A percentile compares a stretch with the other conserved stretches of the same genome.
phyloP scores from a whole-genome alignment of 2,797 vertebrate genomes.

The Eulemur rubriventer region DNA sequence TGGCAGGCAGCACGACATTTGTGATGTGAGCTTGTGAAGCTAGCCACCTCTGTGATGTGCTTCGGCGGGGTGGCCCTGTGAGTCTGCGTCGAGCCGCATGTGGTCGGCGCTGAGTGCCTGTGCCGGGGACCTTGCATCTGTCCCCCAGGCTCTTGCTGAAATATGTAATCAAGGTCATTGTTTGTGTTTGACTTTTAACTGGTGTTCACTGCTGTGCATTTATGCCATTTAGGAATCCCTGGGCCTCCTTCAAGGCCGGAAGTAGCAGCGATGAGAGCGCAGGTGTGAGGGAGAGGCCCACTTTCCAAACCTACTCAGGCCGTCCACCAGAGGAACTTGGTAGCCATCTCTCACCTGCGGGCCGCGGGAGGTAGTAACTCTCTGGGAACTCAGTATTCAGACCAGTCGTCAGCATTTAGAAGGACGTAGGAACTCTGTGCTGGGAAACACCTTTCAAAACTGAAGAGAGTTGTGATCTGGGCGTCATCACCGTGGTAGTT shows the following conservation, averaged over 20 bases:
- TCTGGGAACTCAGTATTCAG: conserved; percentile 65
- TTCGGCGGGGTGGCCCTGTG: conserved; percentile 71
- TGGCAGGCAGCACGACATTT: not conserved
- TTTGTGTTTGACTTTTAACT: conserved; percentile 70
- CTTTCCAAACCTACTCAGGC: conserved; percentile 72
- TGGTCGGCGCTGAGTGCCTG: conserved; percentile 69
- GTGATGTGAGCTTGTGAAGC: conserved; percentile 65
- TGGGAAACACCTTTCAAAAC: not conserved
- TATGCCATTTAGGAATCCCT: conserved; percentile 14
- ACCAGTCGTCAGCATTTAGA: conserved; percentile 67
- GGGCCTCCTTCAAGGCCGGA: not conserved
- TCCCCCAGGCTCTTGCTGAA: conserved; percentile 69
- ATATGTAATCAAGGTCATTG: conserved; percentile 74
- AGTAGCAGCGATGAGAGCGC: conserved; percentile 74
- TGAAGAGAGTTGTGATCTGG: not conserved
- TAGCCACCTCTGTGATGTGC: conserved; percentile 73
- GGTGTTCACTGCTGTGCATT: conserved; percentile 64
- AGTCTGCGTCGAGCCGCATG: conserved; percentile 51
- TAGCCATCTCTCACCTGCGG: conserved; percentile 66
- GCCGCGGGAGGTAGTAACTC: conserved; percentile 69
- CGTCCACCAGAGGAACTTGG: conserved; percentile 66
- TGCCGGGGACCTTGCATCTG: conserved; percentile 75
- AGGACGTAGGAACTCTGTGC: conserved; percentile 23
- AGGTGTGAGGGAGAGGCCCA: conserved; percentile 74
- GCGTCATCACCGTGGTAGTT: not conserved